Conservation (phyloP, 1,140 invertebrate species). For the Megalopta genalis region DNA sequence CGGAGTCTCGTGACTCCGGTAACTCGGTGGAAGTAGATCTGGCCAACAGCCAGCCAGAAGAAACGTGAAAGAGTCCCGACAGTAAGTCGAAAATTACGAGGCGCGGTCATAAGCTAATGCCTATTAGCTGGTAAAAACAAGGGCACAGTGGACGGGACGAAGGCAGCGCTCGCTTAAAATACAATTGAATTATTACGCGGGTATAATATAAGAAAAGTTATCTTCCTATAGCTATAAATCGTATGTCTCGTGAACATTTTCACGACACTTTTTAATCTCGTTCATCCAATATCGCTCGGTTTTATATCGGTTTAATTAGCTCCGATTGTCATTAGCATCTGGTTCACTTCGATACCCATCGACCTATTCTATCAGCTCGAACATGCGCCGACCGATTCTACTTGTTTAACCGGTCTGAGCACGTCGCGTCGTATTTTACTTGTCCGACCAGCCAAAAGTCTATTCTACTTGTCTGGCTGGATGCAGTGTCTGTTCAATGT, state of each 20-base stretch:
- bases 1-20: neutral
- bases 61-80: constrained; percentile 10
- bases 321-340: too few relatives aligned
- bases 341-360: neutral
- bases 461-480: neutral
- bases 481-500: neutral
- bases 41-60: constrained; percentile 11
- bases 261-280: too few relatives aligned
- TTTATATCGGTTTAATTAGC: too few relatives aligned
- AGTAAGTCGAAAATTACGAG: constrained; percentile 1
- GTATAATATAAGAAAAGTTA: neutral
- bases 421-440: neutral
- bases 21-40: neutral
- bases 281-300: too few relatives aligned
- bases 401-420: neutral
- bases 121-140: constrained; percentile 2
- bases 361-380: neutral
- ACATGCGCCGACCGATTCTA: neutral
- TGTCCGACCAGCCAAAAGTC: neutral
- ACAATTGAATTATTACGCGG: neutral
- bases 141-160: too few relatives aligned
- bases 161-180: neutral
- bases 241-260: neutral
- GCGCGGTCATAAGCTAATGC: neutral
- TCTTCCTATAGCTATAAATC: neutral